Base-by-base conservation (phyloP, 2,888 invertebrate genomes). In the Drosophila putrida region DNA sequence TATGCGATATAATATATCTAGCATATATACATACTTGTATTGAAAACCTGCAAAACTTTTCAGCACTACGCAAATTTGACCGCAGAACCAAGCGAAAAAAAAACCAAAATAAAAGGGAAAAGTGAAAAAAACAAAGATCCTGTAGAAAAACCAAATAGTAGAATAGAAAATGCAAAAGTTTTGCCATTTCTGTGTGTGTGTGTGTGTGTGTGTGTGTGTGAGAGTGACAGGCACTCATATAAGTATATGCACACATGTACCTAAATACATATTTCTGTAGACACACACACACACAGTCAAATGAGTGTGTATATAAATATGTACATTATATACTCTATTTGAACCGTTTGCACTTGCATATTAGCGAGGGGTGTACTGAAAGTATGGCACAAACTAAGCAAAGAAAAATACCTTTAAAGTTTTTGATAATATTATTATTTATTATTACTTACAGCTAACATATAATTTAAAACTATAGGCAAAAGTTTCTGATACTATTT, bases 111-210 rank as follows among this genome's bases (percentile, higher is more conserved):
- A 46, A 50, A 8, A 38, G 27, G 20, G 9, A n/a, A 50, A 13
- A 33, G 6, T 5, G 41, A 3, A 33, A 20, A 49, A 13, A 33
- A 9, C 9, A 33, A 3, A 33, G n/a, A 49, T 4, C 25, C n/a
- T 10, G 9, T 35, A 38, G 33, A 49, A 47, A 50, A 49, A 64
- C 39, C 35, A 50, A 74, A 60, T 59, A 53, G 59, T 59, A 53
- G 59, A 73, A 66, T 67, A 77, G 50, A 71, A 78, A 72, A 75
- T 83, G 78, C 61, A 65, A 81, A 78, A 81, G 55, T 60, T 78
- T 78, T 67, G n/a, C 33, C 58, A 20, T 33, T 51, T 63, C 20
- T 54, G 54, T 54, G 61, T 63, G 53, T 36, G 63, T 44, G 51
- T 67, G 67, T 63, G 31, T 54, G 54, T 54, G 61, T 63, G 53